Evolutionary conservation across 2,113 vertebrate species (phyloP), one percentile per base, ranked within the genome.

Genomic region (Condylura cristata): DNA sequence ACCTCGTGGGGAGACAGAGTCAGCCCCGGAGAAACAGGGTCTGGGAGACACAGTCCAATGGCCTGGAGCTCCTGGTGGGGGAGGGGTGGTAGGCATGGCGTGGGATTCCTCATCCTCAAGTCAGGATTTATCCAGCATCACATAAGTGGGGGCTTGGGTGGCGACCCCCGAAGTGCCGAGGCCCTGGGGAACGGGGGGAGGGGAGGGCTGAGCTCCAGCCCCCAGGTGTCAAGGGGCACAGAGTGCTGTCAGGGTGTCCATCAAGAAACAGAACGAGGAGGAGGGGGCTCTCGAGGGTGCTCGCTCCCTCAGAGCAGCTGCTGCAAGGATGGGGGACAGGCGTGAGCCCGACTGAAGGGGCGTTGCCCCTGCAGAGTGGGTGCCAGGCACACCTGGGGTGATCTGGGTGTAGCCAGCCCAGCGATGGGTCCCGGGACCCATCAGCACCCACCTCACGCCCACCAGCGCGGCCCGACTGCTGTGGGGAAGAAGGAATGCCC

Each of bases 381-480:
- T 58, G 56, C 18, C 56, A 24, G 14, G 18, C 22, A 58, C 18
- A 24, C 24, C 22, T 58, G 56, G 56, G 17, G 53, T 22, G 8
- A 20, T 24, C 56, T 24, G 6, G 56, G 18, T 56, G 48, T 51
- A 51, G 6, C 8, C 10, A 12, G 48, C 48, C 8, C 48, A 12
- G 48, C 6, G 8, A 12, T 51, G 48, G 48, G 48, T 2, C 8
- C 56, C 24, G 56, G 56, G 56, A 20, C 6, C 56, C 5, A 2
- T 28, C 3, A 17, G 34, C 61, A 78, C 60, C 26, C 44, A n/a
- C 32, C 3, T 4, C 20, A 5, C 6, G 8, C 22, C 24, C 37
- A 4, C 3, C 2, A 34, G 32, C 41, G 3, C 9, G 37, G 34
- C 18, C 41, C 32, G 14, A 5, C 10, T 3, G 6, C 26, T 5